Evolutionary conservation across 2,113 vertebrate genomes (phyloP).

Genomic region (Bothrops jararaca): DNA sequence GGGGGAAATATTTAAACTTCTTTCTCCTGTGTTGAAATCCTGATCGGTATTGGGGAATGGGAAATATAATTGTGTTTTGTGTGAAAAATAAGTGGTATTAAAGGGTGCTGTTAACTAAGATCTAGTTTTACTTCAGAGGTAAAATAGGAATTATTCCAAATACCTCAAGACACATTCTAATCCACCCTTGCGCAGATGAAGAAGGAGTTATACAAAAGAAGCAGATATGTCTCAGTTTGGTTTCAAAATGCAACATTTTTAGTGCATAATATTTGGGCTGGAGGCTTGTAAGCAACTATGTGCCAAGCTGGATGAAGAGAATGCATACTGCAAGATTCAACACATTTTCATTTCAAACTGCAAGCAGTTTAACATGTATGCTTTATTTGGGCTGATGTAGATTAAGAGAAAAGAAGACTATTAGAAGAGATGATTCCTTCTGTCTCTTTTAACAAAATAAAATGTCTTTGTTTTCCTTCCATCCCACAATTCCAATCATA

Average conservation of each 20-base stretch:
- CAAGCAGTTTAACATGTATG: background rate
- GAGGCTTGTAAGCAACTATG: background rate
- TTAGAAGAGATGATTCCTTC: background rate
- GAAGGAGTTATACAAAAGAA: background rate
- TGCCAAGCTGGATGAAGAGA: background rate
- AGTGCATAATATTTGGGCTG: background rate
- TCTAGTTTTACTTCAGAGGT: background rate
- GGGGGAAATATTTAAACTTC: background rate
- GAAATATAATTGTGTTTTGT: background rate
- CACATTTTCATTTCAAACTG: background rate
- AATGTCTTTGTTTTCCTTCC: background rate
- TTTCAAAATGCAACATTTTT: background rate
- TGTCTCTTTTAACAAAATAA: background rate
- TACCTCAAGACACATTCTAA: background rate
- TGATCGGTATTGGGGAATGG: background rate
- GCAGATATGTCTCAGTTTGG: background rate
- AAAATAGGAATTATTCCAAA: background rate
- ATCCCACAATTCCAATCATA: background rate
- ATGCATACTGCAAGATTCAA: background rate
- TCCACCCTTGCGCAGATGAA: background rate
- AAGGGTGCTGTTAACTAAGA: background rate
- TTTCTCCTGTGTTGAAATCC: background rate
- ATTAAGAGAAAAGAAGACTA: background rate
- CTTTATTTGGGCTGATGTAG: background rate
- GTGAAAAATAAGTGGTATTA: background rate